Conservation (phyloP, 1,140 invertebrate species). For the Aphelinus certus region DNA sequence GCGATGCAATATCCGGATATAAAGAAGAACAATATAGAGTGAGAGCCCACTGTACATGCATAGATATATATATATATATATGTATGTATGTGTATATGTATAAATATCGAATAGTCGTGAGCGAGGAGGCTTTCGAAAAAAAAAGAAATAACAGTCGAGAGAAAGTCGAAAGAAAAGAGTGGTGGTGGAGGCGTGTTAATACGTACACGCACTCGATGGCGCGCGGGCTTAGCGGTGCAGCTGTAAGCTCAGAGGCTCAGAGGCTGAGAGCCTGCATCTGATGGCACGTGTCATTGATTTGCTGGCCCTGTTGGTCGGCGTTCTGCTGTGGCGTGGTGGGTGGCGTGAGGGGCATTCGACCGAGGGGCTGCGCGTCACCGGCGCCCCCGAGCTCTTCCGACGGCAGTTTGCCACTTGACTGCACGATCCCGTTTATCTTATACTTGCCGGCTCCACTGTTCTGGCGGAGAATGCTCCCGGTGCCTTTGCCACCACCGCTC, state of each 20-base stretch:
- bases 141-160: background rate
- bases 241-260: conserved; percentile 39
- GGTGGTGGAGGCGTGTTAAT: conserved; percentile 1
- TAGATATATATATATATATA: conserved; percentile 41
- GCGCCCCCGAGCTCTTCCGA: conserved; percentile 47
- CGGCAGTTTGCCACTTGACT: conserved; percentile 42
- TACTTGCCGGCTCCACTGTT: conserved; percentile 47
- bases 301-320: conserved; percentile 45
- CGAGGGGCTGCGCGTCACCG: conserved; percentile 51
- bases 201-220: conserved; percentile 5
- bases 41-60: conserved; percentile 30
- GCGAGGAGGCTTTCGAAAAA: no score
- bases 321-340: conserved; percentile 52
- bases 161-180: conserved; percentile 24
- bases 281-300: conserved; percentile 61
- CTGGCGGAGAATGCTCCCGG: conserved; percentile 42
- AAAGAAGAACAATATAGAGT: no score
- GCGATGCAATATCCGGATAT: no score
- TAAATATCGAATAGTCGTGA: background rate
- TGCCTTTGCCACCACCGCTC: conserved; percentile 38
- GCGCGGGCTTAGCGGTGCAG: background rate
- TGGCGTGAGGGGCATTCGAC: conserved; percentile 56
- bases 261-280: conserved; percentile 61
- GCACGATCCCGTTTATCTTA: conserved; percentile 58
- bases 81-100: conserved; percentile 2